These are phyloP conservation scores for Masnerella sp. DNA, from an alignment of 2,888 invertebrate species.

Conservation along the genomic window DNA sequence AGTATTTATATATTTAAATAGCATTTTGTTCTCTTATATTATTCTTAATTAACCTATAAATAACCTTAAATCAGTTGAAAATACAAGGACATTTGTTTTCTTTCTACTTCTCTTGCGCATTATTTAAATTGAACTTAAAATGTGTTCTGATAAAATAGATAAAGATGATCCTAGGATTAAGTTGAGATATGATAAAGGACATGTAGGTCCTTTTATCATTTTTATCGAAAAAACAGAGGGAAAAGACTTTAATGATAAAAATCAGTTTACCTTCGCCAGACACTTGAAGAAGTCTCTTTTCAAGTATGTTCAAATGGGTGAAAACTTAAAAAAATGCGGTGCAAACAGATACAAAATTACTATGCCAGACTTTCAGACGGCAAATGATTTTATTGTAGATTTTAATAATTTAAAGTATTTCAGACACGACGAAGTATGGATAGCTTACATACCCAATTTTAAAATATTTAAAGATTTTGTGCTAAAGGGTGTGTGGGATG, in stretches of 20 bases:
- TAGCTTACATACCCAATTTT: not conserved
- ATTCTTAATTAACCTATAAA: too few relatives aligned
- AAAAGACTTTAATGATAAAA: not conserved
- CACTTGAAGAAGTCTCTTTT: not conserved
- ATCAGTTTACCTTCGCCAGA: conserved; percentile 4
- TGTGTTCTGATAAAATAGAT: too few relatives aligned
- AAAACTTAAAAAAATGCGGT: not conserved
- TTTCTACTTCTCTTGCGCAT: too few relatives aligned
- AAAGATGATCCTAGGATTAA: too few relatives aligned
- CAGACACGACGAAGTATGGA: not conserved
- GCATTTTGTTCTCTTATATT: too few relatives aligned
- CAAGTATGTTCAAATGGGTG: not conserved
- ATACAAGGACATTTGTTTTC: too few relatives aligned
- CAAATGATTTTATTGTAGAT: not conserved
- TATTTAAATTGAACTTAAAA: too few relatives aligned
- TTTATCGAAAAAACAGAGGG: not conserved
- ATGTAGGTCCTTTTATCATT: not conserved
- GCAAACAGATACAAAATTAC: not conserved
- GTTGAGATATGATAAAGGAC: conserved; percentile 5
- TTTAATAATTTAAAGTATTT: conserved; percentile 1
- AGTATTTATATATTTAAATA: too few relatives aligned
- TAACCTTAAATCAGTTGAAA: too few relatives aligned
- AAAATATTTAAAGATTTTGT: conserved; percentile 10
- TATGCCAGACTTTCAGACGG: not conserved
- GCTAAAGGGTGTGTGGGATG: not conserved